These are phyloP conservation scores for Eumaeus atala DNA, from an alignment of 1,140 invertebrate genomes.

Conservation along the genomic window DNA sequence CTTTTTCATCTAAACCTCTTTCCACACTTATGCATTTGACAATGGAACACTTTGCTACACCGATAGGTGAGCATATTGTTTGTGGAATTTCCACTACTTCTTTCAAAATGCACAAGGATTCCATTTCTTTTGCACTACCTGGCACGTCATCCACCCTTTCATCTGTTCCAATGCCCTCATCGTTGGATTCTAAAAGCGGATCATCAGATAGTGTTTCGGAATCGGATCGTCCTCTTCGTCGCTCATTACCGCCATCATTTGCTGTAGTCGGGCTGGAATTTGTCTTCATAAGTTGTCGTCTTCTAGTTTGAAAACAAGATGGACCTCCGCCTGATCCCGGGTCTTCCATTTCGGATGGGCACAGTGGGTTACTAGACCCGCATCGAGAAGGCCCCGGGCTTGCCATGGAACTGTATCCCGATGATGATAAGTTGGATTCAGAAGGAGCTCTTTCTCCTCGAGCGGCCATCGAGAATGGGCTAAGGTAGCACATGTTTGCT, in stretches of 20 bases:
- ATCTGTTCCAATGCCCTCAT: conserved; percentile 82
- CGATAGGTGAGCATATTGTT: conserved; percentile 59
- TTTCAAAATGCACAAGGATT: conserved; percentile 73
- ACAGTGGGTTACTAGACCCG: conserved; percentile 84
- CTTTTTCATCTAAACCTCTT: conserved; percentile 69
- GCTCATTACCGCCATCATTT: conserved; percentile 63
- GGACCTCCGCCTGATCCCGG: conserved; percentile 73
- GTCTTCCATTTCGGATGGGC: conserved; percentile 81
- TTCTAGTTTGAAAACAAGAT: conserved; percentile 68
- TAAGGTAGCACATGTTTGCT: conserved; percentile 81
- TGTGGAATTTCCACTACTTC: conserved; percentile 59
- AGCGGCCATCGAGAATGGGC: conserved; percentile 82
- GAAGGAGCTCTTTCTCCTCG: conserved; percentile 82
- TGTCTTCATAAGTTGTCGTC: conserved; percentile 73
- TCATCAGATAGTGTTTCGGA: conserved; percentile 82
- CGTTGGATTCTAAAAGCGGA: conserved; percentile 79
- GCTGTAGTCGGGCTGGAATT: conserved; percentile 64
- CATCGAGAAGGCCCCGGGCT: conserved; percentile 85
- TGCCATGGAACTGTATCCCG: conserved; percentile 88
- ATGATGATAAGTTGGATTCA: conserved; percentile 86
- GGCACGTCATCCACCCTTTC: conserved; percentile 80
- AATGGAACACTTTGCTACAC: conserved; percentile 64
- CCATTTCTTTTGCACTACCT: conserved; percentile 79
- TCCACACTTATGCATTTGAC: conserved; percentile 69
- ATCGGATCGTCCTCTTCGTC: conserved; percentile 76